Base-by-base conservation (phyloP, 2,113 vertebrate genomes). In the Trinectes maculatus region DNA sequence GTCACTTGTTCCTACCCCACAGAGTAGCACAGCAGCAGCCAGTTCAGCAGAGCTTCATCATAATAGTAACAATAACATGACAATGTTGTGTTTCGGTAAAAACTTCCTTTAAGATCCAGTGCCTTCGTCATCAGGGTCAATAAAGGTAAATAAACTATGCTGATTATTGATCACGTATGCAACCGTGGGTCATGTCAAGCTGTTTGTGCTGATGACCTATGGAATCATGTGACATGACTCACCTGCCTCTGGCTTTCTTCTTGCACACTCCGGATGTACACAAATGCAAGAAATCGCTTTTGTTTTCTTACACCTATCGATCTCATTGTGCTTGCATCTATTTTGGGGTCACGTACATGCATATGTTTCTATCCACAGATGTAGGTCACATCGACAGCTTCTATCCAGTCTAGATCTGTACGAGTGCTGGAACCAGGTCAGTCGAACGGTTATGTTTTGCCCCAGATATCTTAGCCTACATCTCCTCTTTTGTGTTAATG, bases 391-490 rank as follows among this genome's bases (percentile, higher is more conserved):
- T 47, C 2, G 2, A 68, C 42, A 0, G 19, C 29, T 31, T 51
- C 25, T 56, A 55, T 80, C 11, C 26, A 80, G 77, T 73, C 9
- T 15, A 70, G 65, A 53, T 16, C 49, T 8, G 5, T 26, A 25
- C n/a, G 19, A 64, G 33, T 13, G 7, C 58, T n/a, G 4, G 70
- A 79, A 85, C 21, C 54, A 86, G 87, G 83, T 86, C 75, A 86
- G 71, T 57, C 29, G 34, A 84, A 46, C 77, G 58, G 68, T 86
- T 87, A 82, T 58, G 64, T 54, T 15, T 26, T 81, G 81, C 49
- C 58, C 82, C 74, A 77, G 49, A 77, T 84, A 76, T 74, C 29
- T 28, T 81, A 76, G 70, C 84, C 77, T 64, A 79, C 58, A 83
- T 85, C 52, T 55, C 37, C 6, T 19, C 46, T 56, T 62, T 74